phyloP scores from a whole-genome alignment of 2,797 vertebrate genomes.

The Sphenopsis melanotis region DNA sequence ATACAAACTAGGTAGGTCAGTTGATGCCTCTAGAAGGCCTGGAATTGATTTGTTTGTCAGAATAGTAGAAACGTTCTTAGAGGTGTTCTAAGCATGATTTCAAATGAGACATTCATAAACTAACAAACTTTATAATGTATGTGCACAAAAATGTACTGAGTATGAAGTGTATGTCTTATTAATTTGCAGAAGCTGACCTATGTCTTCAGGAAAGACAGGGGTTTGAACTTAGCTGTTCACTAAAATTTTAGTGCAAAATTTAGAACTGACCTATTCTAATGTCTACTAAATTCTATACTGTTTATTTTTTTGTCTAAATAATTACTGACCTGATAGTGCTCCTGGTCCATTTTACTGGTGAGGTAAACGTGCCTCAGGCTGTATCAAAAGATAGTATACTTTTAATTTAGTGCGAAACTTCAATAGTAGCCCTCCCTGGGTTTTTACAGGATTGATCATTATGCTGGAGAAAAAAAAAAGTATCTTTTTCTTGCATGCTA shows the following conservation, averaged over 20 bases:
- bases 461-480: neutral
- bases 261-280: neutral
- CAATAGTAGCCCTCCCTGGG: neutral
- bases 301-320: slow-evolving; percentile 35
- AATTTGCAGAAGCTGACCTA: neutral
- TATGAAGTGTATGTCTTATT: neutral
- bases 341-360: neutral
- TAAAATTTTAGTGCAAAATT: neutral
- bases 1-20: neutral
- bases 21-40: neutral
- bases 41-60: neutral
- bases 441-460: slow-evolving; percentile 14
- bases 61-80: neutral
- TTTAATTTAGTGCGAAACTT: slow-evolving; percentile 22
- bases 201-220: neutral
- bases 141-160: neutral
- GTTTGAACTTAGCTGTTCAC: neutral
- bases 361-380: neutral
- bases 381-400: neutral
- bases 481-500: neutral
- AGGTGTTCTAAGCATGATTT: neutral
- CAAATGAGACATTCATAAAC: neutral
- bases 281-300: neutral
- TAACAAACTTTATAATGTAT: neutral
- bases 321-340: neutral